Percentiles rank a stretch among this genome's conserved stretches.
Conservation (phyloP, 2,113 vertebrate genomes). For the Stercorarius parasiticus region DNA sequence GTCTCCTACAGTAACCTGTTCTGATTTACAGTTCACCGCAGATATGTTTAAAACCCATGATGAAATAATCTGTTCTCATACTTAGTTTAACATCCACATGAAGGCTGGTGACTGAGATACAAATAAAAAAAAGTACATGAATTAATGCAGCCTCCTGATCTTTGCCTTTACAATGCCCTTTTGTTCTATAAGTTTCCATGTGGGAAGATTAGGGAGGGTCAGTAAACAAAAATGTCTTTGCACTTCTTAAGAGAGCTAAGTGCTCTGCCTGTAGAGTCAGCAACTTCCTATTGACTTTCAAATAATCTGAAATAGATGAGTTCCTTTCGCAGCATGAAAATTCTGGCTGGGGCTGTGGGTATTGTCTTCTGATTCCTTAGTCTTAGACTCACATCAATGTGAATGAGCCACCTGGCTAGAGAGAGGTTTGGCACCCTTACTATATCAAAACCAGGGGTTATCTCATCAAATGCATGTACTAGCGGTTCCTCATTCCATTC, state of each 20-base stretch:
- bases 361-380: slow-evolving; percentile 22
- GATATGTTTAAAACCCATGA: not conserved
- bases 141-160: slow-evolving; percentile 36
- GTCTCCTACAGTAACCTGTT: not conserved
- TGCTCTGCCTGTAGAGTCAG: slow-evolving; percentile 34
- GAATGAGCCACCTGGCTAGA: not conserved
- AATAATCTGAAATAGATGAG: slow-evolving; percentile 29
- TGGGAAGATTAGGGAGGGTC: slow-evolving; percentile 28
- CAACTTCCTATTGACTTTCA: slow-evolving; percentile 44
- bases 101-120: not conserved
- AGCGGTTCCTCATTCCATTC: not conserved
- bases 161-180: slow-evolving; percentile 53
- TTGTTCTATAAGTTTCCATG: slow-evolving; percentile 55
- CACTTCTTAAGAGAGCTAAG: slow-evolving; percentile 30
- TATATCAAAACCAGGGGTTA: not conserved
- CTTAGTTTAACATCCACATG: not conserved
- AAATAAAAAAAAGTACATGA: not conserved
- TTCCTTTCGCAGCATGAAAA: slow-evolving; percentile 33
- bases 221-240: slow-evolving; percentile 54
- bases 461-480: not conserved
- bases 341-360: not conserved
- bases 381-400: not conserved
- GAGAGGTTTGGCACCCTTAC: not conserved
- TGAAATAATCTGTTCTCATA: not conserved
- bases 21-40: not conserved